These are phyloP conservation scores for Nomada hirtipes DNA, from an alignment of 2,888 invertebrate genomes.

Conservation along the genomic window DNA sequence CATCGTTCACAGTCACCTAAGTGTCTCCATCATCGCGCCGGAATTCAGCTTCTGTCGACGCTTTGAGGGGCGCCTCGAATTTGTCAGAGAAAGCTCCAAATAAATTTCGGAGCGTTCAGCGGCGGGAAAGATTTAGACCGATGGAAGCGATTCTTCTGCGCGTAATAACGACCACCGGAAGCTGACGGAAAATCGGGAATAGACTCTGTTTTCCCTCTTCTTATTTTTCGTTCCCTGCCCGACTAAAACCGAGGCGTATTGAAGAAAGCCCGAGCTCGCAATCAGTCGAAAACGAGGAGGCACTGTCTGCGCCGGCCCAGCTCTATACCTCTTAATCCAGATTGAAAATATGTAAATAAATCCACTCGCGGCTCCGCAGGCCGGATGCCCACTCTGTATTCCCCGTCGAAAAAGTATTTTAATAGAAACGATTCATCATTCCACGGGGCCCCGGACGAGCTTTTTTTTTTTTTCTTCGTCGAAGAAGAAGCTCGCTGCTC, in stretches of 20 bases:
- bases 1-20: conserved; percentile 59
- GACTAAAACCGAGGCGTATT: not conserved
- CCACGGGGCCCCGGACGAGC: conserved; percentile 65
- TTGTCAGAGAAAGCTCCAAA: conserved; percentile 57
- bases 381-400: conserved; percentile 82
- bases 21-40: conserved; percentile 60
- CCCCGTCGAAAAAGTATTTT: conserved; percentile 84
- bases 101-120: conserved; percentile 38
- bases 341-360: conserved; percentile 85
- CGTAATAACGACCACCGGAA: too few species aligned
- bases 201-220: too few species aligned
- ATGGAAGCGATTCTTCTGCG: not conserved
- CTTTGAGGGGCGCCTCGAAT: conserved; percentile 50
- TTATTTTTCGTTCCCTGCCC: too few species aligned
- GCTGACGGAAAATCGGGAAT: not conserved
- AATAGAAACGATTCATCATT: conserved; percentile 77
- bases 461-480: conserved; percentile 65
- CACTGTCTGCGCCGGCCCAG: conserved; percentile 4
- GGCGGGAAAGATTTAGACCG: not conserved
- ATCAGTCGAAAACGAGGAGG: not conserved
- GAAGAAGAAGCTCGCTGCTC: conserved; percentile 56
- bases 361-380: conserved; percentile 78
- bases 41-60: conserved; percentile 52
- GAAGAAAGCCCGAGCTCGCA: not conserved
- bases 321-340: conserved; percentile 83